Base-by-base conservation (phyloP, 2,113 vertebrate genomes). In the Hyla sarda region DNA sequence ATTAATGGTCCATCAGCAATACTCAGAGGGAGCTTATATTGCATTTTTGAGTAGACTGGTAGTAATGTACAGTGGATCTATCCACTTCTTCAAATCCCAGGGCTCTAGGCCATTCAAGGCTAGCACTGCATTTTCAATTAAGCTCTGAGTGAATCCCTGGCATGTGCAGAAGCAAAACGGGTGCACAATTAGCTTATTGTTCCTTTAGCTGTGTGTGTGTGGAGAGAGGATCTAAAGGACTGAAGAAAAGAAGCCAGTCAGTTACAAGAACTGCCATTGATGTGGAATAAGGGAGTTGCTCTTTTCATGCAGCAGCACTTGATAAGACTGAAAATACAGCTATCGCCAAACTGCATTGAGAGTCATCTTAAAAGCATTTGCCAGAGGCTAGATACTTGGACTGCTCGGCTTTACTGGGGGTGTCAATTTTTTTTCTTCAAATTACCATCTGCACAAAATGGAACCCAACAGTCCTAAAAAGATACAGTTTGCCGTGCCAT, bases 401-500 rank as follows among this genome's bases (percentile, higher is more conserved):
- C 76, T 45, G 76, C 88, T 87, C 74, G 41, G 11, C 82, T 87
- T 77, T 6, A 45, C 84, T 81, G 80, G 88, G 87, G 87, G 87
- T 85, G 90, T 67, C 65, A 65, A 9, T 28, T 81, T 81, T 81
- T 78, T 79, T 69, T 19, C 65, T 72, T 87, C 65, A 76, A 52
- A 30, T 0, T 89, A 88, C 89, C 84, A 87, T 85, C 87, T 89
- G 82, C 89, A 90, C 89, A 90, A n/a, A n/a, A 98, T 98, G 97
- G 97, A 98, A 92, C 97, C 97, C 90, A 95, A 97, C 93, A 98
- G 97, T 91, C 97, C 97, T 28, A 98, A 98, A 94, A 98, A 98
- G 94, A 98, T 98, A 93, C 97, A 98, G 81, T 98, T 98, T 89
- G 95, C 95, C 11, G 96, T 96, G n/a, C 97, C 97, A 34, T 93